Conservation (phyloP, 2,113 vertebrate genomes). For the Octodon degus region DNA sequence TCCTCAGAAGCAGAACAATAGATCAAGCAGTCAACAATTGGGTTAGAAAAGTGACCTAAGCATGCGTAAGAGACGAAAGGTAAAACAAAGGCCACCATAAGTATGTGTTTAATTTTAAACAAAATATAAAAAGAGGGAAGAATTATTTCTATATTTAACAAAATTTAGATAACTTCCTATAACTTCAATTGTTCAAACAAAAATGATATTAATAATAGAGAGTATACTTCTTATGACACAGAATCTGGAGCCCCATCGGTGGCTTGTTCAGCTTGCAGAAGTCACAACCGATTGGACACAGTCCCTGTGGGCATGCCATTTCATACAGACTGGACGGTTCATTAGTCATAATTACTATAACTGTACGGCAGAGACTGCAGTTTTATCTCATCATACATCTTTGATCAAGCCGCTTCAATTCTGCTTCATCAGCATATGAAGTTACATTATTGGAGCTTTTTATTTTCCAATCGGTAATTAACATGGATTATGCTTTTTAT, state of each 20-base stretch:
- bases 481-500: constrained; percentile 82
- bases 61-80: not conserved
- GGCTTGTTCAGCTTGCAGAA: constrained; percentile 89
- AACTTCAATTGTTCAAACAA: constrained; percentile 69
- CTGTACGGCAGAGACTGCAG: constrained; percentile 91
- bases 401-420: constrained; percentile 89
- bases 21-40: not conserved
- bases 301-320: constrained; percentile 93
- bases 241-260: constrained; percentile 85
- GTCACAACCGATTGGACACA: constrained; percentile 91
- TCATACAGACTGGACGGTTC: constrained; percentile 95
- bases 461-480: constrained; percentile 89
- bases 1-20: not conserved
- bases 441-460: constrained; percentile 88
- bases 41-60: not conserved
- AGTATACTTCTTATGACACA: constrained; percentile 73
- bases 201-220: constrained; percentile 80
- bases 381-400: constrained; percentile 90
- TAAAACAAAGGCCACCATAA: constrained; percentile 44
- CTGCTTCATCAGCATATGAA: constrained; percentile 90
- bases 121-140: not conserved
- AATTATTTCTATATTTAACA: constrained; percentile 61
- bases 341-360: constrained; percentile 96
- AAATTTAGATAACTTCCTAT: constrained; percentile 33
- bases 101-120: constrained; percentile 13